Evolutionary conservation across 2,888 invertebrate genomes (phyloP).

Genomic region (Lycia hirtaria): DNA sequence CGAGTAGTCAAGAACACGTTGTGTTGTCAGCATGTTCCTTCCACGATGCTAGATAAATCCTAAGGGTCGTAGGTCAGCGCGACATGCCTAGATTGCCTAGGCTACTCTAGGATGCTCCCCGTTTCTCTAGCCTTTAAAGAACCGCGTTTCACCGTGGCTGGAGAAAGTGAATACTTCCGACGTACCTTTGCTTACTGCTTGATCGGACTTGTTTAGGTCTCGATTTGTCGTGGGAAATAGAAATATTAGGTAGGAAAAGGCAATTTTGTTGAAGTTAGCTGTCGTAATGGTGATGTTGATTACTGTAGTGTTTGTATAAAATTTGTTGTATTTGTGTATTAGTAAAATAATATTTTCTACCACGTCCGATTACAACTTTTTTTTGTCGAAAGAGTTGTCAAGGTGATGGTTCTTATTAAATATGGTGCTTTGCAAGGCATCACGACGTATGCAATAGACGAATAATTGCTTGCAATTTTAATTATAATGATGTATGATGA

Average conservation of each 20-base stretch:
- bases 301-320: no score
- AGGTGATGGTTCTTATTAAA: no score
- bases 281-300: constrained; percentile 11
- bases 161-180: constrained; percentile 64
- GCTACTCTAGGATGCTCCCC: constrained; percentile 51
- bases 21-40: constrained; percentile 5
- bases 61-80: constrained; percentile 60
- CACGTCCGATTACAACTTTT: no score
- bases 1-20: constrained; percentile 12
- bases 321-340: no score
- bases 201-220: constrained; percentile 55
- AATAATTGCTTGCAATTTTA: no score
- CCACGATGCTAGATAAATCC: constrained; percentile 33
- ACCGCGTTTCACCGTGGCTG: constrained; percentile 56
- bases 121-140: constrained; percentile 73
- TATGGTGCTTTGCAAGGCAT: no score
- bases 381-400: no score
- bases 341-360: no score
- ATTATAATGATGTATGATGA: no score
- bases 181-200: constrained; percentile 54
- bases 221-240: constrained; percentile 50
- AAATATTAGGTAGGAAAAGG: constrained; percentile 43
- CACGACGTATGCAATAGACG: no score
- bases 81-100: constrained; percentile 48
- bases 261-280: constrained; percentile 23